phyloP scores from a whole-genome alignment of 2,888 invertebrate genomes.

The Drosophila nr. medialis region DNA sequence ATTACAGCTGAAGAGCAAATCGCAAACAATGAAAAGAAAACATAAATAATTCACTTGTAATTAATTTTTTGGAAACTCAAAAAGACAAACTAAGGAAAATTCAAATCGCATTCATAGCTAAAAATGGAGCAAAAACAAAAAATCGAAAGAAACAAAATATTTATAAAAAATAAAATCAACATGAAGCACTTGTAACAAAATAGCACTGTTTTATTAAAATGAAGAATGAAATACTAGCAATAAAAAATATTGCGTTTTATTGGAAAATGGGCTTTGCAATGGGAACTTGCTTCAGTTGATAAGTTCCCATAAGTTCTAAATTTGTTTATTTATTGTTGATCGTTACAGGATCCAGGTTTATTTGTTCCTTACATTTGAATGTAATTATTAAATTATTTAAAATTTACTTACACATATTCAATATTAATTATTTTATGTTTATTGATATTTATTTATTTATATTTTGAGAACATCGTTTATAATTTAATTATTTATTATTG shows the following conservation, averaged over 20 bases:
- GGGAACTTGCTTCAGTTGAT: not conserved
- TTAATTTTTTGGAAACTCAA: conserved; percentile 51
- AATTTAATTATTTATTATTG: not conserved
- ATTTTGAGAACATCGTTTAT: not conserved
- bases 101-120: conserved; percentile 47
- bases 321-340: not conserved
- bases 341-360: not conserved
- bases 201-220: conserved; percentile 79
- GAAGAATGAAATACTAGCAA: conserved; percentile 70
- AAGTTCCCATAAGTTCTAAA: too few relatives aligned
- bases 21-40: conserved; percentile 18
- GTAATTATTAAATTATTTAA: not conserved
- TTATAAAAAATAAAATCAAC: conserved; percentile 45
- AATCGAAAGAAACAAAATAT: conserved; percentile 18
- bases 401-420: not conserved
- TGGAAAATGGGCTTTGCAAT: conserved; percentile 6
- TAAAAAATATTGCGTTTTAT: conserved; percentile 51
- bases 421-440: too few relatives aligned
- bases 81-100: conserved; percentile 48
- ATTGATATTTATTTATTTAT: too few relatives aligned
- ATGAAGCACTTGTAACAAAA: conserved; percentile 79
- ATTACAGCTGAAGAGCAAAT: conserved; percentile 28
- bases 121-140: conserved; percentile 36
- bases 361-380: not conserved
- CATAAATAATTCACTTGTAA: conserved; percentile 43